Evolutionary conservation across 2,113 vertebrate species (phyloP).

Genomic region (Tamias sibiricus): DNA sequence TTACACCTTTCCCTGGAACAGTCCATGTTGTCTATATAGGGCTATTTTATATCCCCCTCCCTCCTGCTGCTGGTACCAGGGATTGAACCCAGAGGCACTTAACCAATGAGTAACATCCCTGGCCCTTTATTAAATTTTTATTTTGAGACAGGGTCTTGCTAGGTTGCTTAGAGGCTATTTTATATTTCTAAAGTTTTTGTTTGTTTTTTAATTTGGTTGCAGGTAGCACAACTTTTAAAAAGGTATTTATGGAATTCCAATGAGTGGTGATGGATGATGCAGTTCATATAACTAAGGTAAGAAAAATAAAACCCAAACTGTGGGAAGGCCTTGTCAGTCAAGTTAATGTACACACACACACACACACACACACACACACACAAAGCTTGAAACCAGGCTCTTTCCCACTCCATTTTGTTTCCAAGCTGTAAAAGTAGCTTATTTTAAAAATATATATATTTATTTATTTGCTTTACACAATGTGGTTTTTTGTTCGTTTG

Average conservation of each 20-base stretch:
- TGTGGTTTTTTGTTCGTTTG: too few relatives aligned
- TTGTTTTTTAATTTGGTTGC: conserved; percentile 28
- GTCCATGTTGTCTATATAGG: not conserved
- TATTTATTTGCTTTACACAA: too few relatives aligned
- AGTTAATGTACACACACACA: conserved; percentile 10
- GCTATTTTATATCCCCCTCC: not conserved
- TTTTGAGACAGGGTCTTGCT: too few relatives aligned
- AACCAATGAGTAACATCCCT: too few relatives aligned
- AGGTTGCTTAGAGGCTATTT: not conserved
- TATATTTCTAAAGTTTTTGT: conserved; percentile 45
- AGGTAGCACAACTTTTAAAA: conserved; percentile 61
- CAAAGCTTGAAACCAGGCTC: conserved; percentile 14
- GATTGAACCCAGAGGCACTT: too few relatives aligned
- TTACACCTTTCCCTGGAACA: not conserved
- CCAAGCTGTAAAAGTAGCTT: not conserved
- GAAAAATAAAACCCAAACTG: conserved; percentile 47
- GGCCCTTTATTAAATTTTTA: too few relatives aligned
- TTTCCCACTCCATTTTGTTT: conserved; percentile 43
- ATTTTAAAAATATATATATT: too few relatives aligned
- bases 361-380: too few relatives aligned
- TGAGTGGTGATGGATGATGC: conserved; percentile 66
- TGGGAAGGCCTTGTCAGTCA: not conserved
- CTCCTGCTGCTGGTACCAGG: too few relatives aligned
- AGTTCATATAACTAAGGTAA: conserved; percentile 71
- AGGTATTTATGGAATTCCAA: conserved; percentile 71